A percentile compares a stretch with the other conserved stretches of the same genome.
Conservation (phyloP, 2,888 invertebrate species). For the Apamea anceps region DNA sequence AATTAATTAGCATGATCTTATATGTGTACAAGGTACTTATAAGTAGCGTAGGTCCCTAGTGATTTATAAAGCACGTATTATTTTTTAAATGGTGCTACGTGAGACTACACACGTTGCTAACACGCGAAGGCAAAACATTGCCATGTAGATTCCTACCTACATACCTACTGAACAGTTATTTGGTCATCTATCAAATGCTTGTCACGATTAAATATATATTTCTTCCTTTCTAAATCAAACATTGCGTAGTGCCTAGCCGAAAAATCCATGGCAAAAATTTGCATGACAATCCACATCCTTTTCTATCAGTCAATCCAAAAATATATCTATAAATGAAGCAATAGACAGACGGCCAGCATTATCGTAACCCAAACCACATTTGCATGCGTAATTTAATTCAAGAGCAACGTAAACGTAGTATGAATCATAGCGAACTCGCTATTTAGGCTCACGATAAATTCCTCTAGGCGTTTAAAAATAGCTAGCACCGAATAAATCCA, state of each 20-base stretch:
- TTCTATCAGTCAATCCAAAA: constrained; percentile 23
- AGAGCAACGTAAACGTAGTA: constrained; percentile 47
- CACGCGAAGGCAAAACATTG: background rate
- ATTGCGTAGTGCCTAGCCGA: background rate
- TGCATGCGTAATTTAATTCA: constrained; percentile 46
- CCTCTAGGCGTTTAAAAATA: constrained; percentile 66
- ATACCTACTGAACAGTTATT: background rate
- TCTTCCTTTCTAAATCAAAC: constrained; percentile 2
- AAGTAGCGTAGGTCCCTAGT: background rate
- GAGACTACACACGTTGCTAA: background rate
- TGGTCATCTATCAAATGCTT: background rate
- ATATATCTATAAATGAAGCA: constrained; percentile 28
- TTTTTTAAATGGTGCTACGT: background rate
- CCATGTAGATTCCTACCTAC: background rate
- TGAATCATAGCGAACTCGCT: constrained; percentile 61
- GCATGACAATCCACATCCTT: constrained; percentile 19
- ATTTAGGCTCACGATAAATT: constrained; percentile 60
- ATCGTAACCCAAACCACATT: constrained; percentile 57
- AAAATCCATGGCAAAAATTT: background rate
- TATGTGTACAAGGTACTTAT: background rate
- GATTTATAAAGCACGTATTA: too few species aligned
- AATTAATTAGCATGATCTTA: background rate
- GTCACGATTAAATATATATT: constrained; percentile 13
- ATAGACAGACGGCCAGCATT: constrained; percentile 37
- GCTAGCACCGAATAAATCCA: constrained; percentile 64